phyloP scores from a whole-genome alignment of 2,113 vertebrate species.

The Hemibagrus wyckioides region DNA sequence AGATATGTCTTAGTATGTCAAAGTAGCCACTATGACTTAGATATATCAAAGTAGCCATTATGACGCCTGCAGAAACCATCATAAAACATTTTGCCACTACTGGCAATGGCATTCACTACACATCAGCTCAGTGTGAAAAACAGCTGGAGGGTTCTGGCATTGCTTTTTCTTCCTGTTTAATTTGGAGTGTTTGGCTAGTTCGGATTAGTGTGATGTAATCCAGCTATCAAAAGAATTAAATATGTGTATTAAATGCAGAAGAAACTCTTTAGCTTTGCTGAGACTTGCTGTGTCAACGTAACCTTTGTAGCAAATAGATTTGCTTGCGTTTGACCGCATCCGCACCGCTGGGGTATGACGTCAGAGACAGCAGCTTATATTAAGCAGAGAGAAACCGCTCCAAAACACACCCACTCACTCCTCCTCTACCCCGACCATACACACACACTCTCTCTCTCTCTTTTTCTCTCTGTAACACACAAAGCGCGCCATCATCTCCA shows the following conservation, averaged over 20 bases:
- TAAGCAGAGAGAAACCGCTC: not conserved
- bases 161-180: not conserved
- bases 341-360: not conserved
- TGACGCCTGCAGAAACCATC: not conserved
- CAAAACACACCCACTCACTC: slow-evolving; percentile 30
- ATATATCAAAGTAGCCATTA: not conserved
- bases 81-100: not conserved
- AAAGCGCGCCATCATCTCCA: slow-evolving; percentile 21
- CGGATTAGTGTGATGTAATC: not conserved
- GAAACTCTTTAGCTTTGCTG: not conserved
- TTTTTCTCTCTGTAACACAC: not conserved
- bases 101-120: not conserved
- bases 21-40: too few species aligned
- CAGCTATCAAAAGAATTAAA: not conserved
- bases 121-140: not conserved
- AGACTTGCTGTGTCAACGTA: not conserved
- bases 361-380: slow-evolving; percentile 6
- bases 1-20: not conserved
- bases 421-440: not conserved
- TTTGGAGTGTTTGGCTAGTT: not conserved
- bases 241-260: not conserved
- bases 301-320: not conserved
- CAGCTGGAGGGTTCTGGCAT: not conserved
- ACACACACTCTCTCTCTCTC: slow-evolving; percentile 8
- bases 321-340: not conserved